Percentiles rank a stretch among this genome's conserved stretches.
Evolutionary conservation across 2,888 invertebrate genomes (phyloP).

Genomic region (Aspidiotus rigidus): DNA sequence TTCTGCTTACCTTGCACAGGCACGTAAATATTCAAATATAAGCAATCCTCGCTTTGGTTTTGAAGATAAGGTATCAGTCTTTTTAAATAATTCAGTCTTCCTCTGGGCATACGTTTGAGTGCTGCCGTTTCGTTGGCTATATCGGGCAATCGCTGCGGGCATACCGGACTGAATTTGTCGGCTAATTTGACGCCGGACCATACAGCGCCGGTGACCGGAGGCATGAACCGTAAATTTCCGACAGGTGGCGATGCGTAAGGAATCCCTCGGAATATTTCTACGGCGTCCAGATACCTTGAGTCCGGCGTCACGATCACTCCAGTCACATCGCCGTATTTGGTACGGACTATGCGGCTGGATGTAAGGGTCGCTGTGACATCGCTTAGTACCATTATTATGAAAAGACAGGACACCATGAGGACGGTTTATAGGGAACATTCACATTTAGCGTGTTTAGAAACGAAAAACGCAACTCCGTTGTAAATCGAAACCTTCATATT

Average conservation of each 20-base stretch:
- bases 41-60: constrained; percentile 93
- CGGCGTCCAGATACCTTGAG: constrained; percentile 70
- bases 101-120: constrained; percentile 75
- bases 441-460: constrained; percentile 12
- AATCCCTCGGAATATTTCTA: constrained; percentile 86
- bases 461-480: not conserved
- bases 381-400: constrained; percentile 37
- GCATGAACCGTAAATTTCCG: constrained; percentile 86
- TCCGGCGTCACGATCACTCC: constrained; percentile 77
- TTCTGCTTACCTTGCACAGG: constrained; percentile 76
- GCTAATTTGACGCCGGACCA: constrained; percentile 85
- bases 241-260: constrained; percentile 90
- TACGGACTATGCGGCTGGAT: constrained; percentile 74
- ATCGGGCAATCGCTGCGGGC: constrained; percentile 83
- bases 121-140: constrained; percentile 75
- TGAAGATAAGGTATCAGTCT: constrained; percentile 75
- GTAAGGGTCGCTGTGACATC: constrained; percentile 42
- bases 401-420: constrained; percentile 34
- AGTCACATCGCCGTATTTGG: constrained; percentile 78
- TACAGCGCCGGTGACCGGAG: constrained; percentile 84
- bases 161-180: constrained; percentile 79
- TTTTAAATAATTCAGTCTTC: constrained; percentile 77
- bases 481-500: no score
- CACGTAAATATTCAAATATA: constrained; percentile 92
- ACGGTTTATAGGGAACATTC: constrained; percentile 22